These are phyloP conservation scores for Pegea sp. DNA, from an alignment of 23 tunicate genomes.

Conservation along the genomic window DNA sequence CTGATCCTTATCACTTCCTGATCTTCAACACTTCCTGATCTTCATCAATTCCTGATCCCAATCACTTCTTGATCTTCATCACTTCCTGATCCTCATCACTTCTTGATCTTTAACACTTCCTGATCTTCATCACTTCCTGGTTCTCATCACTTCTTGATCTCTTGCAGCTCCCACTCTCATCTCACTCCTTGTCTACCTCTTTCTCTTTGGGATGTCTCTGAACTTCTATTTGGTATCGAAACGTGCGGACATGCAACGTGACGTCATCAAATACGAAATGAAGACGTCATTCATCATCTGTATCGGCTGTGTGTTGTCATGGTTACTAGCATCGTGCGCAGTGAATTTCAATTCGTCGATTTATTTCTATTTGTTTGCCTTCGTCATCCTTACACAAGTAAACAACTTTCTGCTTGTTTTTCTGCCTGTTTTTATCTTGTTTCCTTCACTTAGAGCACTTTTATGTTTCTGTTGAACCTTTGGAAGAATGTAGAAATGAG, in stretches of 20 bases:
- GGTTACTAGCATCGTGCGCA: slow-evolving; percentile 38
- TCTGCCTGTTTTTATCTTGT: background rate
- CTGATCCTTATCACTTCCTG: too few species aligned
- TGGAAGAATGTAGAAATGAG: background rate
- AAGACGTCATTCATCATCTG: slow-evolving; percentile 12
- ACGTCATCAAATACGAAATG: slow-evolving; percentile 15
- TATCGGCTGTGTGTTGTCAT: slow-evolving; percentile 10
- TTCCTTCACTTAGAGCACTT: background rate
- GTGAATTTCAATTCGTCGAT: slow-evolving; percentile 21
- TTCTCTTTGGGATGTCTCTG: slow-evolving; percentile 32
- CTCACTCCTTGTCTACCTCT: slow-evolving; percentile 14
- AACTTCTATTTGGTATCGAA: slow-evolving; percentile 40
- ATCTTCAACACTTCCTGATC: too few species aligned
- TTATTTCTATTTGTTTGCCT: slow-evolving; percentile 32
- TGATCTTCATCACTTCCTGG: too few species aligned
- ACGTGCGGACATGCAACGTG: slow-evolving; percentile 20
- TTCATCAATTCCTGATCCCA: too few species aligned
- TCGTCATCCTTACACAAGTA: slow-evolving; percentile 20
- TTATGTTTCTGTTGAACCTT: background rate
- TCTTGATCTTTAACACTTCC: too few species aligned
- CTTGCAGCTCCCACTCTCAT: slow-evolving; percentile 31
- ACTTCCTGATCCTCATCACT: too few species aligned
- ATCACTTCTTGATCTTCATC: too few species aligned
- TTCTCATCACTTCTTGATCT: too few species aligned
- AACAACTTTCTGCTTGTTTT: slow-evolving; percentile 1